A percentile compares a stretch with the other conserved stretches of the same genome.
These are phyloP conservation scores for Carterocephalus palaemon DNA, from an alignment of 2,888 invertebrate genomes.

Conservation along the genomic window DNA sequence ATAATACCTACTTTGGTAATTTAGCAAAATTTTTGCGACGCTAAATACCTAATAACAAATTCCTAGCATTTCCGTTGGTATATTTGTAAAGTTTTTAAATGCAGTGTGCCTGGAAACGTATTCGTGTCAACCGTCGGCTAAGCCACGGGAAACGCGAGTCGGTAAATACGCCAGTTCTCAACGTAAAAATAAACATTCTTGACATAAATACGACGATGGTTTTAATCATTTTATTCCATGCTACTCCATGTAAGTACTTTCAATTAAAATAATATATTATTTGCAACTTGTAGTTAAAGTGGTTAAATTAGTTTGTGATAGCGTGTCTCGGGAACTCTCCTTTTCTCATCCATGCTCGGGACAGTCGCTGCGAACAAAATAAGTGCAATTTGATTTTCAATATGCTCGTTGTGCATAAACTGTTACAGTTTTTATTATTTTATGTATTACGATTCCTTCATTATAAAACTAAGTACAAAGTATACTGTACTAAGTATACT, in stretches of 20 bases:
- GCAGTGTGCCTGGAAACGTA: conserved; percentile 13
- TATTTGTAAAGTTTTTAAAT: conserved; percentile 22
- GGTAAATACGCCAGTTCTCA: conserved; percentile 12
- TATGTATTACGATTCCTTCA: background rate
- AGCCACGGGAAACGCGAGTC: conserved; percentile 11
- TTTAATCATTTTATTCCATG: conserved; percentile 7
- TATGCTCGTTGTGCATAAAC: too few relatives aligned
- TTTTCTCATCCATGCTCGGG: too few relatives aligned
- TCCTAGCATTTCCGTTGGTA: conserved; percentile 10
- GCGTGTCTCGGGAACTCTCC: background rate
- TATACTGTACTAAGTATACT: background rate
- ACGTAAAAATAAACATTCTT: conserved; percentile 13
- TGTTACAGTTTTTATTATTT: too few relatives aligned
- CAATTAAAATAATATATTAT: conserved; percentile 2
- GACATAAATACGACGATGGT: conserved; percentile 8
- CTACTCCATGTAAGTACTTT: conserved; percentile 2
- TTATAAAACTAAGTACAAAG: background rate
- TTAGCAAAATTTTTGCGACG: too few relatives aligned
- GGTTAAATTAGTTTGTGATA: conserved; percentile 5
- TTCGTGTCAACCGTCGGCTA: conserved; percentile 17
- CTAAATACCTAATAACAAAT: conserved; percentile 8
- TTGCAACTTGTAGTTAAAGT: background rate
- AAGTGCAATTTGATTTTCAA: too few relatives aligned
- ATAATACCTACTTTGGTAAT: too few relatives aligned
- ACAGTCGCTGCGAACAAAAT: too few relatives aligned